These are phyloP conservation scores for Portunus trituberculatus DNA, from an alignment of 1,140 invertebrate species.

Conservation along the genomic window DNA sequence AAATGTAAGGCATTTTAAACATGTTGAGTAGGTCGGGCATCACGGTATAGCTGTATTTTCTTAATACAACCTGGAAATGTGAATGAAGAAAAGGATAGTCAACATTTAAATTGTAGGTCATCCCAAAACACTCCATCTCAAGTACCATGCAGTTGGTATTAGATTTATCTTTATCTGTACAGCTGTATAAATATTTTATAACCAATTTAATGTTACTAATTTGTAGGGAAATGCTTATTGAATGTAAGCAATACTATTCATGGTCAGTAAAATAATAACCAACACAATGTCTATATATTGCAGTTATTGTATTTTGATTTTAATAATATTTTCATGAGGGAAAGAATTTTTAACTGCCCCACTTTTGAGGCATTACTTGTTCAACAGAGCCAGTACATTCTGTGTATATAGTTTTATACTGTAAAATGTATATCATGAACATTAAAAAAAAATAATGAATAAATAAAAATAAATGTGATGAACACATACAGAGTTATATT, in stretches of 20 bases:
- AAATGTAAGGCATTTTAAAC: too few relatives aligned
- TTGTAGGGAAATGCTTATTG: not conserved
- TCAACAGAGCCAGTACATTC: conserved; percentile 32
- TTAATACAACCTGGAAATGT: too few relatives aligned
- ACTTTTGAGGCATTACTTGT: conserved; percentile 41
- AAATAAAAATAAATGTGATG: not conserved
- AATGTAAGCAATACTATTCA: not conserved
- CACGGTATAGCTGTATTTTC: too few relatives aligned
- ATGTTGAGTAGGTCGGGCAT: too few relatives aligned
- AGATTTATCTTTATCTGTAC: not conserved
- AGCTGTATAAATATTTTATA: not conserved
- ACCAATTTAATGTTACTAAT: not conserved
- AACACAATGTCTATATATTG: not conserved
- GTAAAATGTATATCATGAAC: conserved; percentile 12
- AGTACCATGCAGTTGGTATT: too few relatives aligned
- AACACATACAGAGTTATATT: conserved; percentile 4
- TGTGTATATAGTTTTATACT: conserved; percentile 46
- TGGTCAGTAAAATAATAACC: not conserved
- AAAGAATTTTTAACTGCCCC: not conserved
- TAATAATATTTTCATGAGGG: not conserved
- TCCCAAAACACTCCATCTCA: not conserved
- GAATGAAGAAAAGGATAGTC: too few relatives aligned
- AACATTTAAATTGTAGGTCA: not conserved
- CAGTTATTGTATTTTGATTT: not conserved
- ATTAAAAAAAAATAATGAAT: not conserved